phyloP scores from a whole-genome alignment of 2,797 vertebrate species.

The Tauraco hartlaubi region DNA sequence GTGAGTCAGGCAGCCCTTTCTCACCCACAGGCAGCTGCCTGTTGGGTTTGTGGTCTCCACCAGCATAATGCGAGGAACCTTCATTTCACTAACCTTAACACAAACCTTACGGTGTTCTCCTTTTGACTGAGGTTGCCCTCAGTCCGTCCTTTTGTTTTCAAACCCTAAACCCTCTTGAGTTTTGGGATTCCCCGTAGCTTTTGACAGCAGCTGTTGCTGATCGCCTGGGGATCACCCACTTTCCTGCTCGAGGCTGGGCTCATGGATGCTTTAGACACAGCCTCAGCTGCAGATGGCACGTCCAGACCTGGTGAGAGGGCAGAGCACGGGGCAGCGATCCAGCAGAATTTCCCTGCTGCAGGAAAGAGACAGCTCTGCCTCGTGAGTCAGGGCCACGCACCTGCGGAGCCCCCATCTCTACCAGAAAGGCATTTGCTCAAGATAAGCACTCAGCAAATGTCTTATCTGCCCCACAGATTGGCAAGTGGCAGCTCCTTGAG shows the following conservation, averaged over 20 bases:
- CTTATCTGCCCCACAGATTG: background rate
- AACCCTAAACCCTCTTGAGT: background rate
- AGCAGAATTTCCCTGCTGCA: background rate
- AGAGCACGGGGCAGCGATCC: background rate
- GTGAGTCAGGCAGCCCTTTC: conserved; percentile 49
- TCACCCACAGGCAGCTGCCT: conserved; percentile 57
- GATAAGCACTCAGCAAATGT: background rate
- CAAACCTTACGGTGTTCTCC: background rate
- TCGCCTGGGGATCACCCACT: background rate
- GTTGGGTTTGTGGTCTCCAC: conserved; percentile 25
- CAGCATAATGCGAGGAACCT: background rate
- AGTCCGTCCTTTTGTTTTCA: background rate
- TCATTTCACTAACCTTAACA: background rate
- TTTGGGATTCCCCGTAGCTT: background rate
- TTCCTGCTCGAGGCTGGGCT: background rate
- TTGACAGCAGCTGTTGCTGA: background rate
- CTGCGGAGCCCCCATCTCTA: background rate
- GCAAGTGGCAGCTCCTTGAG: background rate
- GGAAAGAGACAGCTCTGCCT: background rate
- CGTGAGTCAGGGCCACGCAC: background rate
- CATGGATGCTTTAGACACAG: background rate
- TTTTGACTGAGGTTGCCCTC: conserved; percentile 31
- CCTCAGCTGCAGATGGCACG: accelerated
- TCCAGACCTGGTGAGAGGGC: background rate
- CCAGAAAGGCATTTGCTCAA: background rate